Conservation (phyloP, 2,888 invertebrate species). For the Idaea dimidiata region DNA sequence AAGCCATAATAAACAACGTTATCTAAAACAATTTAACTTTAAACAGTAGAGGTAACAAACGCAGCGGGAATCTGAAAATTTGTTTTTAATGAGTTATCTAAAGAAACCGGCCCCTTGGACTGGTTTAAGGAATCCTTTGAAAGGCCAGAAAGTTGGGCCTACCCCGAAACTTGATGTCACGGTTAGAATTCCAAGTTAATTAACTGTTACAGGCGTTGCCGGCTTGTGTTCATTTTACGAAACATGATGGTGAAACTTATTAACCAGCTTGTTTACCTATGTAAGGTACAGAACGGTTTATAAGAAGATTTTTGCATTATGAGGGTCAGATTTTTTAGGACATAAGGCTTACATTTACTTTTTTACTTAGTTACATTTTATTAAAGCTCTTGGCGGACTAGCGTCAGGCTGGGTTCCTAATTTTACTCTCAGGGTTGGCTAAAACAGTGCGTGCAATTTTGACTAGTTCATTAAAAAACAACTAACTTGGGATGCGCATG, state of each 20-base stretch:
- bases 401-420: too few species aligned
- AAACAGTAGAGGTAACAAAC: slow-evolving; percentile 2
- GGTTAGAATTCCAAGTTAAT: slow-evolving; percentile 59
- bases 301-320: not conserved
- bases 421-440: too few species aligned
- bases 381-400: too few species aligned
- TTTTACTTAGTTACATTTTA: too few species aligned
- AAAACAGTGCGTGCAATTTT: too few species aligned
- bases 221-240: slow-evolving; percentile 42
- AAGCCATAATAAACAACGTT: too few species aligned
- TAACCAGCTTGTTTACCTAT: slow-evolving; percentile 17
- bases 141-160: slow-evolving; percentile 49
- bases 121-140: slow-evolving; percentile 50
- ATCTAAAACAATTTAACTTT: not conserved
- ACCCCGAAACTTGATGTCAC: slow-evolving; percentile 53
- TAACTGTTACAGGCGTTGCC: slow-evolving; percentile 41
- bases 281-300: not conserved
- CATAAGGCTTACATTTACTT: too few species aligned
- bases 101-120: slow-evolving; percentile 47
- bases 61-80: slow-evolving; percentile 39
- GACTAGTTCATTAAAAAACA: too few species aligned
- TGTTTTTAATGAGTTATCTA: slow-evolving; percentile 57
- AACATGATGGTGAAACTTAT: slow-evolving; percentile 34
- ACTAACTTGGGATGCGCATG: too few species aligned
- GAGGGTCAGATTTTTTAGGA: too few species aligned